Conservation (phyloP, 1,140 invertebrate species). For the Rhopalosiphum padi region DNA sequence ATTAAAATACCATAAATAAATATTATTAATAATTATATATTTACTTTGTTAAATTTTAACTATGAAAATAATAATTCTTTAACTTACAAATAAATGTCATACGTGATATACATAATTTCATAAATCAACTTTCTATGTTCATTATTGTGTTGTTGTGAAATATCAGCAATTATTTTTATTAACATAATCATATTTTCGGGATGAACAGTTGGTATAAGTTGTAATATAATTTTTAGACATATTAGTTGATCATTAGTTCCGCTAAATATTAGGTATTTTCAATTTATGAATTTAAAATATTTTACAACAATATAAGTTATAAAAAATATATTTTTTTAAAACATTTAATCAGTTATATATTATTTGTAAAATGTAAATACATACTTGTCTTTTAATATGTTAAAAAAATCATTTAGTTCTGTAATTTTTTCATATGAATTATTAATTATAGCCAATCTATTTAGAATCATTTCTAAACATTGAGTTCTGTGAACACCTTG, state of each 20-base stretch:
- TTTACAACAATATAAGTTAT: neutral
- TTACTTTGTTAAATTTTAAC: neutral
- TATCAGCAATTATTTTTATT: constrained; percentile 17
- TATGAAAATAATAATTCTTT: neutral
- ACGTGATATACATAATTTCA: neutral
- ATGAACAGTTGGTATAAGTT: neutral
- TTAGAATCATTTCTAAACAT: constrained; percentile 40
- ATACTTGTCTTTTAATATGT: constrained; percentile 28
- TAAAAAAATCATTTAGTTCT: neutral
- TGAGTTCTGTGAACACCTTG: constrained; percentile 31
- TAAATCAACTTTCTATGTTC: constrained; percentile 29
- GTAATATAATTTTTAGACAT: constrained; percentile 13
- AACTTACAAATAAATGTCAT: constrained; percentile 27
- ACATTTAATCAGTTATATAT: neutral
- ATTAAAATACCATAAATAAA: neutral
- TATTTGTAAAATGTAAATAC: neutral
- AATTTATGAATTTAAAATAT: neutral
- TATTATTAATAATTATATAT: neutral
- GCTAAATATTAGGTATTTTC: neutral
- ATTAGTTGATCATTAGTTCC: constrained; percentile 21
- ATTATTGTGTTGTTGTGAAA: neutral
- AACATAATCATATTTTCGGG: neutral
- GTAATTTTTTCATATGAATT: constrained; percentile 17
- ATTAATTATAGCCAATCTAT: neutral
- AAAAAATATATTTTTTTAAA: too few species aligned